A percentile compares a stretch with the other conserved stretches of the same genome.
These are phyloP conservation scores for Drosophila sordidula DNA, from an alignment of 2,888 invertebrate species.

Conservation along the genomic window DNA sequence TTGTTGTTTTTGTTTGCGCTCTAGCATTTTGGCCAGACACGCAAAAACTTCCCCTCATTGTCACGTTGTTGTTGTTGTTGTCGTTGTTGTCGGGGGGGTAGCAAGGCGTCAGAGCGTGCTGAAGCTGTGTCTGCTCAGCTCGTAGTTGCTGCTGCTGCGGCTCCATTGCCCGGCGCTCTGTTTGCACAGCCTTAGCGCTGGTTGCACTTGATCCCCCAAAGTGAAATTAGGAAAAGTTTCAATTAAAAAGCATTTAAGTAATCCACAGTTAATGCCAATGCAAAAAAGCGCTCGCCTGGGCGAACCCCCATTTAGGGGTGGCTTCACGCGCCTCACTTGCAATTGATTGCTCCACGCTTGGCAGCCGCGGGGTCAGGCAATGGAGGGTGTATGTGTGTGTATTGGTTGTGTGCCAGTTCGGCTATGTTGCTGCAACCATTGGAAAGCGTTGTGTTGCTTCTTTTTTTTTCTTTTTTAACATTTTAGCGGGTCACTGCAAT, in stretches of 20 bases:
- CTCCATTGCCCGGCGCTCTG: slow-evolving; percentile 22
- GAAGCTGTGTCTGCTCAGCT: slow-evolving; percentile 26
- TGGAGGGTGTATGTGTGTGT: slow-evolving; percentile 7
- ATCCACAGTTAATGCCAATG: slow-evolving; percentile 77
- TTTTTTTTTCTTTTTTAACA: slow-evolving; percentile 15
- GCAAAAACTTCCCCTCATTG: slow-evolving; percentile 63
- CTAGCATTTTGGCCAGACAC: slow-evolving; percentile 69
- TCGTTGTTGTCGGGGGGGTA: slow-evolving; percentile 31
- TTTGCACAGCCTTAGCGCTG: slow-evolving; percentile 67
- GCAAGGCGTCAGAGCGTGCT: slow-evolving; percentile 74
- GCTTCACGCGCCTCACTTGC: slow-evolving; percentile 49
- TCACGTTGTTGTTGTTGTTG: slow-evolving; percentile 24
- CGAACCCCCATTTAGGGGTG: slow-evolving; percentile 51
- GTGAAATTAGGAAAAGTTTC: slow-evolving; percentile 81
- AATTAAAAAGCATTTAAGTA: slow-evolving; percentile 84
- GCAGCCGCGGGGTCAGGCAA: not conserved
- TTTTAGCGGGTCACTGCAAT: slow-evolving; percentile 70
- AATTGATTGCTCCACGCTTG: slow-evolving; percentile 43
- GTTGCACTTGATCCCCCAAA: slow-evolving; percentile 80
- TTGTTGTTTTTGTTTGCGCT: slow-evolving; percentile 36
- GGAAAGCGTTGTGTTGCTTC: slow-evolving; percentile 14
- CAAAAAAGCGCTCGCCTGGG: slow-evolving; percentile 51
- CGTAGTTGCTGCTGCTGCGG: slow-evolving; percentile 14
- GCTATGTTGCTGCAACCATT: slow-evolving; percentile 32
- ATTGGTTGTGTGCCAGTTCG: slow-evolving; percentile 33